Conservation (phyloP, 2,888 invertebrate genomes). For the Helobdella robusta region DNA sequence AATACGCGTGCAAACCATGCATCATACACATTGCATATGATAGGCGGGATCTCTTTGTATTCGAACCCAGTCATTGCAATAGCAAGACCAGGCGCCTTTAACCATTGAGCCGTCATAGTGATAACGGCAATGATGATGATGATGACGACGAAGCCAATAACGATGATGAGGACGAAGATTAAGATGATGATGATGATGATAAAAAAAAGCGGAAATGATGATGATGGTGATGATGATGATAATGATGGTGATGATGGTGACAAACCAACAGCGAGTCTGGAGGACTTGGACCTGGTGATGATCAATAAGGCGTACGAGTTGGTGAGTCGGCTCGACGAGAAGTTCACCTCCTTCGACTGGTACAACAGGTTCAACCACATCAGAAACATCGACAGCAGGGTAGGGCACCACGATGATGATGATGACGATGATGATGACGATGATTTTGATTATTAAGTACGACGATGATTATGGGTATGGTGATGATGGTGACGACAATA, state of each 20-base stretch:
- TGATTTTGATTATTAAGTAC: neutral
- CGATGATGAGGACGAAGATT: neutral
- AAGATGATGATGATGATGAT: neutral
- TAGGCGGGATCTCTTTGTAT: neutral
- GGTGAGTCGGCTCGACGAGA: neutral
- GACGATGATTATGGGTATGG: no score
- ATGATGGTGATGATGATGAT: neutral
- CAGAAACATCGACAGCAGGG: constrained; percentile 6
- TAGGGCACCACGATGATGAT: neutral
- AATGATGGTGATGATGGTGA: neutral
- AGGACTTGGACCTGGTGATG: neutral
- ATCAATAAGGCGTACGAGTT: neutral
- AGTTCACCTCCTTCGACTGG: neutral
- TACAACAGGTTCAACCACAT: neutral
- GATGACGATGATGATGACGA: neutral
- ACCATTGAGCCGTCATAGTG: no score
- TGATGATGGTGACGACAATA: no score
- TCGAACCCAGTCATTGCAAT: neutral
- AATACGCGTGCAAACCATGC: no score
- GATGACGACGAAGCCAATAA: neutral
- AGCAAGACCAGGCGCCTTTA: no score
- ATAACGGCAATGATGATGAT: neutral
- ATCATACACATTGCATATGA: neutral
- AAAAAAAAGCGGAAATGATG: neutral
- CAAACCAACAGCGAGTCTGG: neutral